A percentile compares a stretch with the other conserved stretches of the same genome.
Evolutionary conservation across 2,888 invertebrate species (phyloP).

Genomic region (Nephrotoma guestfalica): DNA sequence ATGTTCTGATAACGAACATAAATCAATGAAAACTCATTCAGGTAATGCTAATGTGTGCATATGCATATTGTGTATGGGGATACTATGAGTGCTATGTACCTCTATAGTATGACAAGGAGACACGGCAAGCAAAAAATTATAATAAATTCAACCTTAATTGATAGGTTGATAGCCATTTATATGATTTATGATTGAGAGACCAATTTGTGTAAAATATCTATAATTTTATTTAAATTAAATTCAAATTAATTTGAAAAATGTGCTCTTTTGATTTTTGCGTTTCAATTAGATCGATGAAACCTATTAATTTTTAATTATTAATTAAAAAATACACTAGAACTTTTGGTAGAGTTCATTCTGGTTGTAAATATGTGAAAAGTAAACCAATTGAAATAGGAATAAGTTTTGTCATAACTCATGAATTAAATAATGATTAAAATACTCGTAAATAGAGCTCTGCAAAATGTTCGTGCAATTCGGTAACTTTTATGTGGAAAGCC

Average conservation of each 20-base stretch:
- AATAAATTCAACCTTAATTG: background rate
- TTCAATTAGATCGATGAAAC: background rate
- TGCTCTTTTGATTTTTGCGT: background rate
- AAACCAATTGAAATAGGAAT: no score
- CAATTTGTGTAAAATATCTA: background rate
- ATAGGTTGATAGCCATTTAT: background rate
- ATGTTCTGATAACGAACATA: background rate
- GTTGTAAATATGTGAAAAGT: no score
- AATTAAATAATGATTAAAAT: no score
- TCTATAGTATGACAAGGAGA: background rate
- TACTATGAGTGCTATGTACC: background rate
- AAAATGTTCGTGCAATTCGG: no score
- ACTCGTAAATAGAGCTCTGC: no score
- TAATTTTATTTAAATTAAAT: background rate
- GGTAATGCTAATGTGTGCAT: background rate
- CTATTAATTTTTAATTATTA: background rate
- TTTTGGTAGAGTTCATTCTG: no score
- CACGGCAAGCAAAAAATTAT: background rate
- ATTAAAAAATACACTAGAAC: no score
- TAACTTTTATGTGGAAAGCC: no score
- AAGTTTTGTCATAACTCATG: no score
- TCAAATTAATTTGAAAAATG: background rate
- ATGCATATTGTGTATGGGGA: background rate
- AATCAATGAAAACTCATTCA: background rate
- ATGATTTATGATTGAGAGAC: background rate